Conservation (phyloP, 2,113 vertebrate species). For the Sprattus sprattus region DNA sequence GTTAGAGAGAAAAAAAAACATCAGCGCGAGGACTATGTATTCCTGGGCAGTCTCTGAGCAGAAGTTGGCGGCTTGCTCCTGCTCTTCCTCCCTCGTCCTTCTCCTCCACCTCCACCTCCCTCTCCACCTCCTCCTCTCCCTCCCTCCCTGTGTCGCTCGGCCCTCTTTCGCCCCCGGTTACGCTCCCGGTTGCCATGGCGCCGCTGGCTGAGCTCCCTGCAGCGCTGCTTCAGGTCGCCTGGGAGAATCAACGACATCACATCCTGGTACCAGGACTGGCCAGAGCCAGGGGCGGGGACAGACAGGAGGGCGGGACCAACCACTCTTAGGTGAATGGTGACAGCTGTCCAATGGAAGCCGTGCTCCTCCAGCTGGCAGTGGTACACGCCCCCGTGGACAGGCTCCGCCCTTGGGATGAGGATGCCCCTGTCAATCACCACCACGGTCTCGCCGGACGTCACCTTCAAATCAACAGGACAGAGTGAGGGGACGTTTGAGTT, state of each 20-base stretch:
- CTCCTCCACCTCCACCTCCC: constrained; percentile 45
- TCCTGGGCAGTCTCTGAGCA: constrained; percentile 69
- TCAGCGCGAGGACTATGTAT: constrained; percentile 52
- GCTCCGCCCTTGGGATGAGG: constrained; percentile 71
- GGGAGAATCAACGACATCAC: constrained; percentile 71
- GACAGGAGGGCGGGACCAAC: constrained; percentile 61
- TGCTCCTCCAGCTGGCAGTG: constrained; percentile 80
- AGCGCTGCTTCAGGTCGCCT: constrained; percentile 67
- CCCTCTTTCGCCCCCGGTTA: constrained; percentile 57
- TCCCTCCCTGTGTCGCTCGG: constrained; percentile 59
- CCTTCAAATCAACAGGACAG: constrained; percentile 50
- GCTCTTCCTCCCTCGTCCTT: constrained; percentile 73
- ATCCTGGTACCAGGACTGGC: constrained; percentile 68
- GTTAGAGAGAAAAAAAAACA: neutral
- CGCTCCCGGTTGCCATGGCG: constrained; percentile 58
- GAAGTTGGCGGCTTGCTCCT: constrained; percentile 69
- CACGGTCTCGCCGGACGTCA: constrained; percentile 71
- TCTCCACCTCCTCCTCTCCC: constrained; percentile 50
- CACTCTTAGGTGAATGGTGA: constrained; percentile 69
- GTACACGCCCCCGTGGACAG: constrained; percentile 71
- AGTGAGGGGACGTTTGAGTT: neutral
- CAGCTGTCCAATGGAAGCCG: constrained; percentile 75
- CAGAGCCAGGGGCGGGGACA: constrained; percentile 30
- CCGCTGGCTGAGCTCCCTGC: constrained; percentile 65
- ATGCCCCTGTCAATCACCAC: constrained; percentile 74